Base-by-base conservation (phyloP, 2,888 invertebrate species). In the Rhyacophila evoluta region DNA sequence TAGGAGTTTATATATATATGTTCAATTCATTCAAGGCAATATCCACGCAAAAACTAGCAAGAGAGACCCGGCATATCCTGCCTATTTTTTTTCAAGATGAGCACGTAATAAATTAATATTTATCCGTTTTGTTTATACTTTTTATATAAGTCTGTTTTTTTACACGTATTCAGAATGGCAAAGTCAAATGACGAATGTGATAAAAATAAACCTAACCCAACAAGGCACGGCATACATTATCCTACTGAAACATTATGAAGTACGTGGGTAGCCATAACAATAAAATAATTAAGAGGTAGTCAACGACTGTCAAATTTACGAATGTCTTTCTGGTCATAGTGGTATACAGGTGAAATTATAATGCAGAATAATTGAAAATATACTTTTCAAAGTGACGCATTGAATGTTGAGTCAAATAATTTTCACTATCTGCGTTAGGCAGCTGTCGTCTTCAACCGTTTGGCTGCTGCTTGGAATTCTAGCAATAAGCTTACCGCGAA, bases 221-320 rank as follows among this genome's bases (percentile, higher is more conserved):
- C 55, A 55, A 4, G 55, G 55, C 55, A 55, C 55, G 55, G 55
- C 55, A 55, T 55, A 55, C 8, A 55, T 55, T 55, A 55, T 55
- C 55, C 55, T 19, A 55, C 55, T 55, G 55, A 55, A 55, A 19
- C 10, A 55, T 55, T 55, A 55, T 55, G 10, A 55, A 55, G 25
- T 55, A 55, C 55, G 55, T 55, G 55, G 55, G 55, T 19, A 19
- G 19, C 55, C 55, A 55, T 55, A 55, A 33, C 29, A 33, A 55
- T 55, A 55, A 55, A 55, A 55, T 55, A 55, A 55, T 55, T 55
- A 19, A 55, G 55, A 19, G 19, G 55, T 55, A 15, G 15, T 10
- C 55, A 55, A 2, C 19, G 55, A 55, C 55, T 19, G 55, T 15
- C 19, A 19, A 55, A 55, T 55, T 55, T 19, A 55, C 55, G 55